phyloP scores from a whole-genome alignment of 2,797 vertebrate species.

The Macropus fuliginosus region DNA sequence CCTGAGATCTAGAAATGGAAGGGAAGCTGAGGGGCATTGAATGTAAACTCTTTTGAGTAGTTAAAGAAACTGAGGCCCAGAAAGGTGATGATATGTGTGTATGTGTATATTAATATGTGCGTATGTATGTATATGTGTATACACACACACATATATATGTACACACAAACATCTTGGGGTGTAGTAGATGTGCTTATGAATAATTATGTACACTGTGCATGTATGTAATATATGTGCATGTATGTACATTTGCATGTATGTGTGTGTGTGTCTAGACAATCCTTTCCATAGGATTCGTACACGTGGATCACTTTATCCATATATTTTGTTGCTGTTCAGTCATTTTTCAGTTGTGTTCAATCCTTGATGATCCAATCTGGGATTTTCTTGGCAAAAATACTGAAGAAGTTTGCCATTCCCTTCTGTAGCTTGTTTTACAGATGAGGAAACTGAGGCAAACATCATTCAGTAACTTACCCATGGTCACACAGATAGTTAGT shows the following conservation, averaged over 20 bases:
- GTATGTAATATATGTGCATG: not conserved
- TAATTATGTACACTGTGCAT: not conserved
- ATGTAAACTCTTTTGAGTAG: not conserved
- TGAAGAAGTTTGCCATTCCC: not conserved
- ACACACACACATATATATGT: not conserved
- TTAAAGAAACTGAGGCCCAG: not conserved
- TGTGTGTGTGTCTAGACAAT: not conserved
- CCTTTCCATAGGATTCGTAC: not conserved
- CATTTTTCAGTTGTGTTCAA: not conserved
- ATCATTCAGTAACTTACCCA: no score
- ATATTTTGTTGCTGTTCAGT: not conserved
- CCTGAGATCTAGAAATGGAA: not conserved
- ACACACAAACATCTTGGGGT: not conserved
- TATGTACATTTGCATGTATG: no score
- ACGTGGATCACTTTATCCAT: not conserved
- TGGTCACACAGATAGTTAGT: no score
- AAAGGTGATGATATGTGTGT: not conserved
- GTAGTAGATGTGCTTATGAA: not conserved
- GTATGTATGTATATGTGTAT: not conserved
- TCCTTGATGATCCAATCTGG: not conserved
- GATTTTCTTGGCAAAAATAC: not conserved
- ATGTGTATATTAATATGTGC: no score
- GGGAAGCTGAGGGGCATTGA: not conserved
- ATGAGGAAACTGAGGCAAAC: not conserved
- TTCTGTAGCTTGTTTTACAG: not conserved